Evolutionary conservation across 2,888 invertebrate genomes (phyloP), one percentile per base, ranked within the genome.

Genomic region (Phaonia tiefii): DNA sequence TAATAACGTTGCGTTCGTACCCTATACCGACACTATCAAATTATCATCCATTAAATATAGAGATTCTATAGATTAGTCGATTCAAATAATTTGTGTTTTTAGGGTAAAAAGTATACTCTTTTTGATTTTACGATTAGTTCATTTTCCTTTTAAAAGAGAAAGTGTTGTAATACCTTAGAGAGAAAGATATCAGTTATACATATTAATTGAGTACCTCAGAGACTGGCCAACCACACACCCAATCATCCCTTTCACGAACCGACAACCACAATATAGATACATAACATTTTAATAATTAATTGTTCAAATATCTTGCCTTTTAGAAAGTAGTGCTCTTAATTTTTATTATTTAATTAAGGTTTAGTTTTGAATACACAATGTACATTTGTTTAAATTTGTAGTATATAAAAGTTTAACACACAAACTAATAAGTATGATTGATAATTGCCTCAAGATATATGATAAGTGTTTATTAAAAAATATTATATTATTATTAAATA

Each of bases 301-400:
- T 63, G 63, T 63, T 63, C 42, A 63, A 63, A 63, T 63, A 42
- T 63, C 63, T 63, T 63, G 63, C 63, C 63, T 63, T 63, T 60
- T 60, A 60, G 60, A 5, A 31, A 37, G 26, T 63, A 63, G 42
- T 63, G 42, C 39, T 63, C 42, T 42, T 63, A 42, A 8, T 42
- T 15, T 60, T 37, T 37, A 60, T 39, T 60, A 63, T 63, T 63
- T 63, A 54, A 54, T 46, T 44, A 15, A 46, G 46, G 1, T 25
- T 54, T 54, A 54, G 10, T 25, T 54, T 22, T 10, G 54, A 37
- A 44, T 58, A 58, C 3, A 65, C 56, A 31, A 75, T 75, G 65
- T 39, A 58, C 42, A 73, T 63, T 63, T 49, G 20, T 44, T 44
- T 49, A 49, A 73, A 49, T 54, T 39, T 42, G 44, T 11, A 63